Conservation (phyloP, 2,888 invertebrate genomes). For the Hydriomena furcata region DNA sequence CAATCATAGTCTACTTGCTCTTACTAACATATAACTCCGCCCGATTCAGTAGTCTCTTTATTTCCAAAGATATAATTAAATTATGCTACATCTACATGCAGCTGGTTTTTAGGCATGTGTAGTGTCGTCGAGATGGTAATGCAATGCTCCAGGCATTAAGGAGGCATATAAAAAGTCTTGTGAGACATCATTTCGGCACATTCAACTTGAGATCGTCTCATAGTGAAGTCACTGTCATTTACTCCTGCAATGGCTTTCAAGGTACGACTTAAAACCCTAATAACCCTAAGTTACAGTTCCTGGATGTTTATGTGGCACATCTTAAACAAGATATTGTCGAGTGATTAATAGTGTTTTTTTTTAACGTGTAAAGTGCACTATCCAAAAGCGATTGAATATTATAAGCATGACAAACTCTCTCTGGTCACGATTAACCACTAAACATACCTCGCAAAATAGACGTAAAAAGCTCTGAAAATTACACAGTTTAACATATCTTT, state of each 20-base stretch:
- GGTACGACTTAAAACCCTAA: conserved; percentile 47
- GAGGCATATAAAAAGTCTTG: conserved; percentile 65
- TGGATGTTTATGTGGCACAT: background rate
- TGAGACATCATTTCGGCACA: conserved; percentile 55
- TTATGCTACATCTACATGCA: conserved; percentile 46
- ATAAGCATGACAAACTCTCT: no score
- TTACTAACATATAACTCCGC: conserved; percentile 51
- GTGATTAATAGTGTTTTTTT: no score
- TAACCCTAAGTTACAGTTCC: background rate
- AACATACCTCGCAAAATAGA: background rate
- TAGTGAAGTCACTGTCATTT: conserved; percentile 59
- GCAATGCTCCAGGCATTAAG: conserved; percentile 54
- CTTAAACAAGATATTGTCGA: background rate
- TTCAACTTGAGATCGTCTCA: conserved; percentile 66
- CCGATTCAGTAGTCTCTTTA: conserved; percentile 41
- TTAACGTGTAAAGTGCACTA: background rate
- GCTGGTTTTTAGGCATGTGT: conserved; percentile 50
- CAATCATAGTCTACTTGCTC: conserved; percentile 61
- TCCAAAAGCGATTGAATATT: background rate
- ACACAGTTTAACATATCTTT: background rate
- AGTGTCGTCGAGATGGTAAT: conserved; percentile 41
- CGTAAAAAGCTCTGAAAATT: background rate
- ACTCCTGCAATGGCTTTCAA: conserved; percentile 68
- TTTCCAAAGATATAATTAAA: conserved; percentile 34
- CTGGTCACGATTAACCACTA: no score